Base-by-base conservation (phyloP, 2,888 invertebrate species). In the Catonia carolina region DNA sequence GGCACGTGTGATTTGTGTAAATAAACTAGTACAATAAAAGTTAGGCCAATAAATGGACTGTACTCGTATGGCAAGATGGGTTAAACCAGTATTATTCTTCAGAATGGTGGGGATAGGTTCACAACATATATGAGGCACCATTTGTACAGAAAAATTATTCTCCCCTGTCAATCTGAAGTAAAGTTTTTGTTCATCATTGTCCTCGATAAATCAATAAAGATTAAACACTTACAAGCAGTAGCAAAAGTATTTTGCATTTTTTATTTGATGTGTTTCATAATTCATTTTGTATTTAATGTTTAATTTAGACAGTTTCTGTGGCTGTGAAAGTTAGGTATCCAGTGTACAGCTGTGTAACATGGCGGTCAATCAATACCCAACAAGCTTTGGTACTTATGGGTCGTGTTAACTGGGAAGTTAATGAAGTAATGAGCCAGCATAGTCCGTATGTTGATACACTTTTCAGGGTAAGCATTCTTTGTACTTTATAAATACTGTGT, bases 371-470 rank as follows among this genome's bases (percentile, higher is more conserved):
- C 6, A 88, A 94, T 69, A 81, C 86, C 5, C 79, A 86, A 36
- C 78, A 82, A 14, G 81, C 90, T 27, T 73, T 96, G 7, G 77
- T 82, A 59, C 80, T 86, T n/a, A 96, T 99, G 87, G 85, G 89
- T 54, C 86, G 86, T 73, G 93, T 96, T 0, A 88, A 89, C 72
- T 99, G 97, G 97, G 83, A 93, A 74, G 83, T 98, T 58, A 92
- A 91, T 76, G 93, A 91, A 67, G 92, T 99, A 0, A 92, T 91
- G 74, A 92, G 90, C 1, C 90, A 96, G 67, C 96, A 99, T 70
- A 96, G 91, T 69, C 75, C 80, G 2, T 99, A 99, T 70, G 84
- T 91, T 10, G 89, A 92, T 66, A 78, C 83, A 69, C 76, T 91
- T 49, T 78, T 87, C 35, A 73, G 76, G 70, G 84, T 83, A 71